Percentiles rank a stretch among this genome's conserved stretches.
These are phyloP conservation scores for Leontopithecus rosalia DNA, from an alignment of 2,797 vertebrate genomes.

Conservation along the genomic window DNA sequence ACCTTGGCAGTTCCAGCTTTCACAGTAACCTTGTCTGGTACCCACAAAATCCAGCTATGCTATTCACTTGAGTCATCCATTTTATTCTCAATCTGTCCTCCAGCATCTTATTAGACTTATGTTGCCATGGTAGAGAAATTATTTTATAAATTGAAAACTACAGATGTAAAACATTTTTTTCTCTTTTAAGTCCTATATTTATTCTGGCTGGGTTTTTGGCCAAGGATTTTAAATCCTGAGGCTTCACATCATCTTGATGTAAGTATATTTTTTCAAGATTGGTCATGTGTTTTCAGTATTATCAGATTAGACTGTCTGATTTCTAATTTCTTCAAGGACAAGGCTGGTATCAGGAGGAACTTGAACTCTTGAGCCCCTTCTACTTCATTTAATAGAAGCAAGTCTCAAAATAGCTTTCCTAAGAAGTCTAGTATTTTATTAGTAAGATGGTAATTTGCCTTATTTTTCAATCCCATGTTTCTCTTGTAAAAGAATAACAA, in stretches of 20 bases:
- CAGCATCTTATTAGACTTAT: background rate
- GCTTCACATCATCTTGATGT: background rate
- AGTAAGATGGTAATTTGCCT: background rate
- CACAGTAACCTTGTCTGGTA: background rate
- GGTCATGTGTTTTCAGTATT: background rate
- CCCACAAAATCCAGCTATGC: background rate
- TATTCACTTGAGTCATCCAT: background rate
- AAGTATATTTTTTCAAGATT: background rate
- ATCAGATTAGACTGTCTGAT: background rate
- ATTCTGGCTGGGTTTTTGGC: background rate
- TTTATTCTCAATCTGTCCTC: background rate
- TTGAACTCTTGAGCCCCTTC: background rate
- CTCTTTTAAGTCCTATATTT: background rate
- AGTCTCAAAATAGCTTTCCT: background rate
- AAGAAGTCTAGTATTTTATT: background rate
- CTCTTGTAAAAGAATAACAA: background rate
- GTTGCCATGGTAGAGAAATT: background rate
- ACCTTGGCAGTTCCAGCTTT: background rate
- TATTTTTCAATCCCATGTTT: background rate
- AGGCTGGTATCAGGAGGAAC: background rate
- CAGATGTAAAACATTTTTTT: background rate
- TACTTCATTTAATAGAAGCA: background rate
- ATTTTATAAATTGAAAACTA: background rate
- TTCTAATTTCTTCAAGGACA: background rate
- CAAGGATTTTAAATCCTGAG: background rate